These are phyloP conservation scores for Phenganax marumi DNA, from an alignment of 92 coral and sea anemone genomes.

Conservation along the genomic window DNA sequence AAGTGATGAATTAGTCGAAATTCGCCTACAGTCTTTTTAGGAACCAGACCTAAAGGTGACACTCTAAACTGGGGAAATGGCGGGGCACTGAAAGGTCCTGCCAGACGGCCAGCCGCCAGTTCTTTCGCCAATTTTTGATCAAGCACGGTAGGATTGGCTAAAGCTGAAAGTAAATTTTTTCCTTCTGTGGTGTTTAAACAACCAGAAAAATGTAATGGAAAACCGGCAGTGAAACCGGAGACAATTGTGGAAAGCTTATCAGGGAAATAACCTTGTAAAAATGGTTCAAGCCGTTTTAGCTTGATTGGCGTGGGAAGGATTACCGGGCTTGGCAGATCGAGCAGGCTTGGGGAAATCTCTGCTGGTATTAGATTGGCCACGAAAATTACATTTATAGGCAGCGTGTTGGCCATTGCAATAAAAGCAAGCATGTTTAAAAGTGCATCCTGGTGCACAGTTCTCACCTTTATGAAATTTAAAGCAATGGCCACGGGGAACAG, in stretches of 20 bases:
- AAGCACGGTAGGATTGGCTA: constrained; percentile 45
- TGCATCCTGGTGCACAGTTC: no score
- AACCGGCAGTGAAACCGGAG: constrained; percentile 53
- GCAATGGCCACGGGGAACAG: background rate
- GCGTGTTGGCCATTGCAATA: constrained; percentile 52
- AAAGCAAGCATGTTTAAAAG: no score
- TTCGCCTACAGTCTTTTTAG: constrained; percentile 47
- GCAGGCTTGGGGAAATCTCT: background rate
- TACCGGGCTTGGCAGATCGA: background rate
- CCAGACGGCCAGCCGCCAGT: constrained; percentile 38
- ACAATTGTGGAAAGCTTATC: background rate
- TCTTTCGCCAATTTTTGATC: constrained; percentile 51
- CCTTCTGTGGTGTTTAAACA: constrained; percentile 3
- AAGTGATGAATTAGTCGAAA: constrained; percentile 55
- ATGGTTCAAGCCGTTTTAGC: constrained; percentile 30
- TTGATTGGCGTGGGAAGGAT: constrained; percentile 43
- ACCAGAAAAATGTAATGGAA: constrained; percentile 46
- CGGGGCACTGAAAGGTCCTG: constrained; percentile 48
- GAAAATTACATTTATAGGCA: constrained; percentile 51
- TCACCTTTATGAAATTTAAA: background rate
- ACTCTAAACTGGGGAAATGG: constrained; percentile 45
- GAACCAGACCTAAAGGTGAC: constrained; percentile 61
- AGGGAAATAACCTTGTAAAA: constrained; percentile 42
- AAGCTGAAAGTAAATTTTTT: constrained; percentile 46
- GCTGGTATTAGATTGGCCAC: background rate